Base-by-base conservation (phyloP, 2,113 vertebrate species). In the Lampris megalopsis region DNA sequence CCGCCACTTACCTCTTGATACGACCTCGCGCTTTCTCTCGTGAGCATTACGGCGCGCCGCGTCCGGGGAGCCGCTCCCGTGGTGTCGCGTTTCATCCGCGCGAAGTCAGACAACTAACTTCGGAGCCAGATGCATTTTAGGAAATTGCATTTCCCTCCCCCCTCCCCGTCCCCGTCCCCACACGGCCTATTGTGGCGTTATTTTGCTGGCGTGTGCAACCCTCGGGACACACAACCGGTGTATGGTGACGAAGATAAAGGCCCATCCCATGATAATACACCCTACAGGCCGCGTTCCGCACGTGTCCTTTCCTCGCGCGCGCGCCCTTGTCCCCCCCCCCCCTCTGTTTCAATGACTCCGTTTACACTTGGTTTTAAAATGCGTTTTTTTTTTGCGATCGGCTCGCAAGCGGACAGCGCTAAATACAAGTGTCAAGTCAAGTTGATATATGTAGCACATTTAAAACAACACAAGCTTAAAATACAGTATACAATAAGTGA, bases 1-100 rank as follows among this genome's bases (percentile, higher is more conserved):
- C 35, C 7, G 73, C 4, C 7, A 1, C 73, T 49, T 92, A 98
- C 97, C 97, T 97, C 96, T 75, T 92, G 92, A 88, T 98, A 98
- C 60, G 95, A 94, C 37, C 90, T 90, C 79, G 92, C 87, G 11
- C 58, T 62, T 59, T 96, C 95, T 0, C 89, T 94, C 54, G 94
- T 86, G 9, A 92, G 88, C 96, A 97, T 97, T 86, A 80, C 90
- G 81, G 69, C 50, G 43, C 43, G 7, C 68, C 50, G 60, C 48
- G 43, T 42, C 9, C 47, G 54, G 3, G 9, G 24, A 4, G 13
- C 6, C 1, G 38, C 36, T 4, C 5, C 9, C 4, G 10, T 5
- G 6, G 40, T 52, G 41, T 9, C 4, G 5, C 4, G 63, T 47
- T 60, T 61, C 38, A 37, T 37, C 0, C 9, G 0, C 24, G 0